These are phyloP conservation scores for Zaprionus capensis DNA, from an alignment of 1,140 invertebrate genomes.

Conservation along the genomic window DNA sequence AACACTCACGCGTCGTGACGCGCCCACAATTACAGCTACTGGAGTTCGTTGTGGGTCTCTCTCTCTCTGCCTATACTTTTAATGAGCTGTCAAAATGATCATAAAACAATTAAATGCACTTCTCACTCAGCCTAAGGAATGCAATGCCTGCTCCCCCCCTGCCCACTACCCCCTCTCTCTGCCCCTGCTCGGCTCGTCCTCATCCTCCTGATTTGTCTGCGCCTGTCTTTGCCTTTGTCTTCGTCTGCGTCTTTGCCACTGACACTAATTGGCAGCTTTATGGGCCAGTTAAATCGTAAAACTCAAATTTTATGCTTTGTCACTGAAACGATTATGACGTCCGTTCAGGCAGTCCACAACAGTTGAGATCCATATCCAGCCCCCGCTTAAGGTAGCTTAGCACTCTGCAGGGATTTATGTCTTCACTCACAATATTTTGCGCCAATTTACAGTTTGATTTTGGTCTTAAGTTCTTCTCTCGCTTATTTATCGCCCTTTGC, in stretches of 20 bases:
- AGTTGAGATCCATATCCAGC: slow-evolving; percentile 28
- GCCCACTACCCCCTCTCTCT: background rate
- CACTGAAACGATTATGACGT: slow-evolving; percentile 83
- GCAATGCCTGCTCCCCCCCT: slow-evolving; percentile 8
- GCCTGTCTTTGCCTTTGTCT: background rate
- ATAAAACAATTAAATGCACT: slow-evolving; percentile 81
- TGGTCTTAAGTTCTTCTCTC: slow-evolving; percentile 49
- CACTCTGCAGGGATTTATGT: slow-evolving; percentile 65
- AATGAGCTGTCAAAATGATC: slow-evolving; percentile 80
- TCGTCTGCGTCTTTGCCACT: slow-evolving; percentile 52
- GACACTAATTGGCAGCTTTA: slow-evolving; percentile 84
- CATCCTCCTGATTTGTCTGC: slow-evolving; percentile 1
- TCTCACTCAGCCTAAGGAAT: slow-evolving; percentile 50
- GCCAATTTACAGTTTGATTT: slow-evolving; percentile 78
- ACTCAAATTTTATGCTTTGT: slow-evolving; percentile 83
- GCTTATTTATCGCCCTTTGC: slow-evolving; percentile 59
- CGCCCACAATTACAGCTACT: slow-evolving; percentile 18
- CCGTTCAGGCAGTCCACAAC: slow-evolving; percentile 47
- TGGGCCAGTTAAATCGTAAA: slow-evolving; percentile 81
- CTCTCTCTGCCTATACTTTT: slow-evolving; percentile 44
- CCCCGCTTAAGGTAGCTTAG: slow-evolving; percentile 45
- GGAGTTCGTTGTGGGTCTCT: slow-evolving; percentile 31
- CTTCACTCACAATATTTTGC: slow-evolving; percentile 63
- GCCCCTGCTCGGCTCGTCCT: background rate
- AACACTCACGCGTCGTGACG: slow-evolving; percentile 13